A percentile compares a stretch with the other conserved stretches of the same genome.
Evolutionary conservation across 1,140 invertebrate species (phyloP).

Genomic region (Goniozus legneri): DNA sequence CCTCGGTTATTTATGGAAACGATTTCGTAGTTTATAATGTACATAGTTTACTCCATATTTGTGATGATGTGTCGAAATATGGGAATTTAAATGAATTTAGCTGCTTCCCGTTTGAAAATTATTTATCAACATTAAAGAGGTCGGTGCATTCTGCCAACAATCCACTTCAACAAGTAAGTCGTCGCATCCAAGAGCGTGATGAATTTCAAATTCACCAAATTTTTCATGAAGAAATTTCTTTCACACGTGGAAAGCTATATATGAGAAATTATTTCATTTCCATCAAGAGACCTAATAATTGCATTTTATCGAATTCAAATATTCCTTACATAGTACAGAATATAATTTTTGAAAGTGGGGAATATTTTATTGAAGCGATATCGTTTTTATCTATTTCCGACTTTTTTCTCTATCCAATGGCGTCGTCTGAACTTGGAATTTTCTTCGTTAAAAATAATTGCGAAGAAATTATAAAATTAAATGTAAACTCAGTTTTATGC

Average conservation of each 20-base stretch:
- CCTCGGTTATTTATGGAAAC: slow-evolving; percentile 2
- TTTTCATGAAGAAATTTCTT: neutral
- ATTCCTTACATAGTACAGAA: neutral
- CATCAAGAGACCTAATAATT: neutral
- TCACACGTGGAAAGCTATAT: neutral
- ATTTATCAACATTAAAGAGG: slow-evolving; percentile 5
- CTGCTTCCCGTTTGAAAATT: slow-evolving; percentile 18
- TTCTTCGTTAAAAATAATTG: neutral
- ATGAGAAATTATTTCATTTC: neutral
- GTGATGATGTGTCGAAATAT: slow-evolving; percentile 10
- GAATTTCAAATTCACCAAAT: neutral
- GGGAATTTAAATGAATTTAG: slow-evolving; percentile 11
- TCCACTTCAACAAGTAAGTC: neutral
- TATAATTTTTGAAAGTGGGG: neutral
- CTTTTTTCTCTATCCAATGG: neutral
- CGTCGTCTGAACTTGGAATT: neutral
- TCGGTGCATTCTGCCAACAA: neutral
- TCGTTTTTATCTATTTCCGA: neutral
- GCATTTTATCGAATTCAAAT: neutral
- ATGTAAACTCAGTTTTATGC: neutral
- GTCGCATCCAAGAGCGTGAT: neutral
- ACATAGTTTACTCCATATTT: slow-evolving; percentile 15
- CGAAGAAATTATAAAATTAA: neutral
- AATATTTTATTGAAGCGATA: neutral
- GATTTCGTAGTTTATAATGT: slow-evolving; percentile 12